Evolutionary conservation across 2,888 invertebrate genomes (phyloP).

Genomic region (Parthenolecanium corni): DNA sequence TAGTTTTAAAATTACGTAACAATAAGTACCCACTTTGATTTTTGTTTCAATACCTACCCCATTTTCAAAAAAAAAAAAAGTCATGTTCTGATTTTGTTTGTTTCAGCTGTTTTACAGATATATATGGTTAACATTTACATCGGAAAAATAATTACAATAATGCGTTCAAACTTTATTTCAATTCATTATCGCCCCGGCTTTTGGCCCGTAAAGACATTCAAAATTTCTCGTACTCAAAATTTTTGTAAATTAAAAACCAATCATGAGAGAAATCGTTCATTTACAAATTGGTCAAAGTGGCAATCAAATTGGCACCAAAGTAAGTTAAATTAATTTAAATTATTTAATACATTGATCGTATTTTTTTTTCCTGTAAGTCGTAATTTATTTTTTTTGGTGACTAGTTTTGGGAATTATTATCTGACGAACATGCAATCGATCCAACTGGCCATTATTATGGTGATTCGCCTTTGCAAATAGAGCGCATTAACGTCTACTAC

Average conservation of each 20-base stretch:
- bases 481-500: conserved; percentile 43
- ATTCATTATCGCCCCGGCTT: conserved; percentile 9
- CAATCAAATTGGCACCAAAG: conserved; percentile 92
- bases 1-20: too few species aligned
- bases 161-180: too few species aligned
- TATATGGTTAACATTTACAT: too few species aligned
- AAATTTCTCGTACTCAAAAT: conserved; percentile 21
- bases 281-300: conserved; percentile 90
- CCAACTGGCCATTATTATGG: conserved; percentile 49
- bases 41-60: too few species aligned
- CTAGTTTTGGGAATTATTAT: conserved; percentile 84
- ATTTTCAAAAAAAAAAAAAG: too few species aligned
- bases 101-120: too few species aligned
- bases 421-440: conserved; percentile 52
- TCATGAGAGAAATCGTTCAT: conserved; percentile 91
- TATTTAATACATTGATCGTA: not conserved
- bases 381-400: not conserved
- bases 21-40: too few species aligned
- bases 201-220: conserved; percentile 11
- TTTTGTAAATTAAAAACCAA: conserved; percentile 5
- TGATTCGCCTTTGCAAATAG: conserved; percentile 50
- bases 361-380: not conserved
- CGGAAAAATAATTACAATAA: too few species aligned
- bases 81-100: too few species aligned
- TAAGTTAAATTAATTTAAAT: conserved; percentile 40